Evolutionary conservation across 1,140 invertebrate species (phyloP).

Genomic region (Diorhabda sublineata): DNA sequence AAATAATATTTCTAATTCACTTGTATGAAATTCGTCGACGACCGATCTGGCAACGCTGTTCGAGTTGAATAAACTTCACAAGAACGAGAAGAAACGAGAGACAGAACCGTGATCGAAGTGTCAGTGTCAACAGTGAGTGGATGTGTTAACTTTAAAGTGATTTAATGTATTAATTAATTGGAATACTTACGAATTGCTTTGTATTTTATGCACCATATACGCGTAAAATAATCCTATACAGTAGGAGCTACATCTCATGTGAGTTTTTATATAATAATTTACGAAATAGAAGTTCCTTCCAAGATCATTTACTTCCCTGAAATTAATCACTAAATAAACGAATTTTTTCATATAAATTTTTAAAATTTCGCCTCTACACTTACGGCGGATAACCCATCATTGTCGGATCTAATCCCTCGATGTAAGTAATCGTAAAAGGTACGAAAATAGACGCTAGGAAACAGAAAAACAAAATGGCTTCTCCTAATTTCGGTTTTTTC

Average conservation of each 20-base stretch:
- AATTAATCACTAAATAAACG: constrained; percentile 33
- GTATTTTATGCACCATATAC: constrained; percentile 59
- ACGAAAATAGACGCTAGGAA: constrained; percentile 56
- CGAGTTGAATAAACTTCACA: too few relatives aligned
- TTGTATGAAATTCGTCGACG: too few relatives aligned
- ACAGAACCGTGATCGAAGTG: too few relatives aligned
- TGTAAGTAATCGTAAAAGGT: constrained; percentile 60
- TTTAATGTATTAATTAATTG: too few relatives aligned
- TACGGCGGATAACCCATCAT: constrained; percentile 62
- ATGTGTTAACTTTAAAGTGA: too few relatives aligned
- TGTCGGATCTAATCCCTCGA: constrained; percentile 59
- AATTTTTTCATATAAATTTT: too few relatives aligned
- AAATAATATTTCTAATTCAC: too few relatives aligned
- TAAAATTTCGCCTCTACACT: constrained; percentile 35
- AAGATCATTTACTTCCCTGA: constrained; percentile 60
- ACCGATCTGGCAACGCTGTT: too few relatives aligned
- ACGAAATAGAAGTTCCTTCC: constrained; percentile 59
- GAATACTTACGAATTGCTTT: constrained; percentile 37
- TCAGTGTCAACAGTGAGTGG: too few relatives aligned
- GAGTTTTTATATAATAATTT: constrained; percentile 63
- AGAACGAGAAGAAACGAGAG: too few relatives aligned
- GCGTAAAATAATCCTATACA: constrained; percentile 61
- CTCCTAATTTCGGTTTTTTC: constrained; percentile 60
- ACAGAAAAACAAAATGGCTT: constrained; percentile 52
- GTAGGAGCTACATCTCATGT: constrained; percentile 65